A percentile compares a stretch with the other conserved stretches of the same genome.
These are phyloP conservation scores for Microcebus jonahi DNA, from an alignment of 2,113 vertebrate genomes.

Conservation along the genomic window DNA sequence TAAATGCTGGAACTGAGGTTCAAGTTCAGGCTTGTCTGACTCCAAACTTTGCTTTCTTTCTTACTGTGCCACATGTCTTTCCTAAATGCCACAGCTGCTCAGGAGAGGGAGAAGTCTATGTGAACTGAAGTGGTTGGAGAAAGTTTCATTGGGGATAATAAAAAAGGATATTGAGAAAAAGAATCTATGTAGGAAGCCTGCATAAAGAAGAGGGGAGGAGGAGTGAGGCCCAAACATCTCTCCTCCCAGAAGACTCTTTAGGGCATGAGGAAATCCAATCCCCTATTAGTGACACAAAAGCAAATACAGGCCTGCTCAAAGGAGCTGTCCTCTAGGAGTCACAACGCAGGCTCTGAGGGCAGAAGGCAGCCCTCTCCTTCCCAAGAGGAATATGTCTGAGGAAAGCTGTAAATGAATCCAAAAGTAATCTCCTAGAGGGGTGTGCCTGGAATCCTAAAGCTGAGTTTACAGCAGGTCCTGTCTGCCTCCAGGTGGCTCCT, in stretches of 20 bases:
- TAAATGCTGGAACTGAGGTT: not conserved
- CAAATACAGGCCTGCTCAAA: not conserved
- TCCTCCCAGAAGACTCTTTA: not conserved
- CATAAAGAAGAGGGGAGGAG: not conserved
- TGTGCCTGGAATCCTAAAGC: conserved; percentile 30
- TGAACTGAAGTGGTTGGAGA: not conserved
- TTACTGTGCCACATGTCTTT: not conserved
- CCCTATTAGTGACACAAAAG: conserved; percentile 1
- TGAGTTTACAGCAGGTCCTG: not conserved
- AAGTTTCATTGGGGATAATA: not conserved
- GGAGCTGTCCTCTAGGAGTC: not conserved
- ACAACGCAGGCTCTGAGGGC: not conserved
- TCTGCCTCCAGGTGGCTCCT: not conserved
- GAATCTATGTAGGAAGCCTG: not conserved
- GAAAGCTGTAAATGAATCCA: conserved; percentile 37
- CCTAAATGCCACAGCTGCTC: not conserved
- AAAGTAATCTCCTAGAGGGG: conserved; percentile 19
- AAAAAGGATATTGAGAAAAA: conserved; percentile 30
- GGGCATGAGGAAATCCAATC: not conserved
- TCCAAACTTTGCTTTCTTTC: not conserved
- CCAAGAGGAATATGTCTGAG: not conserved
- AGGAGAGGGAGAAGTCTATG: not conserved
- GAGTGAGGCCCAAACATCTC: not conserved
- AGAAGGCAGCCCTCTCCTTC: not conserved
- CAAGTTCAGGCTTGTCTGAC: not conserved